Percentiles rank a stretch among this genome's conserved stretches.
These are phyloP conservation scores for Andrena hattorfiana DNA, from an alignment of 2,888 invertebrate genomes.

Conservation along the genomic window DNA sequence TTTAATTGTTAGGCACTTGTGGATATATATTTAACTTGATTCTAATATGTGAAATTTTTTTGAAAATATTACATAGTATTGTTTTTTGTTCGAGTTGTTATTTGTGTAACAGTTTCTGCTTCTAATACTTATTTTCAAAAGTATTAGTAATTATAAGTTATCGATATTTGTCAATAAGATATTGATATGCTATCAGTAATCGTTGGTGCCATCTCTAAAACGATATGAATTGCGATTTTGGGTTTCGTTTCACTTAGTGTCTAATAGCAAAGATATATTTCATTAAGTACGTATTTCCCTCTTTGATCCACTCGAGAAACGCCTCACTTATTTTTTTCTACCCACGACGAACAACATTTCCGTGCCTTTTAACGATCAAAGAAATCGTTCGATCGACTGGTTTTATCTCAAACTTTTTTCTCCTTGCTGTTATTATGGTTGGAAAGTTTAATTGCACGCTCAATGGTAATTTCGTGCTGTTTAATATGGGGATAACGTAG, in stretches of 20 bases:
- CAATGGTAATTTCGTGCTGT: conserved; percentile 16
- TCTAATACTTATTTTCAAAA: no score
- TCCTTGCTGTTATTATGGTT: not conserved
- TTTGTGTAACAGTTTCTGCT: not conserved
- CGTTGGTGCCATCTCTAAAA: not conserved
- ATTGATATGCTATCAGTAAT: not conserved
- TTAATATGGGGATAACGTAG: conserved; percentile 10
- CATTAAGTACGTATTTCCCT: not conserved
- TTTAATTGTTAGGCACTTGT: not conserved
- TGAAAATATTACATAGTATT: no score
- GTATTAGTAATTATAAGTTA: not conserved
- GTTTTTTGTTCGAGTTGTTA: no score
- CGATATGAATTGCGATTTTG: no score
- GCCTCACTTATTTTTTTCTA: not conserved
- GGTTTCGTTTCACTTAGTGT: not conserved
- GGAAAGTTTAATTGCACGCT: conserved; percentile 38
- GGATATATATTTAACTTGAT: not conserved
- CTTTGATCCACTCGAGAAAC: not conserved
- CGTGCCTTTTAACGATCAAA: conserved; percentile 8
- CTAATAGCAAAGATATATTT: not conserved
- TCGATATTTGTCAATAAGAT: not conserved
- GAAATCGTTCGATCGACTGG: not conserved
- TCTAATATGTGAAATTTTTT: no score
- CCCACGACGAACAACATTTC: not conserved
- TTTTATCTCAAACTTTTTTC: not conserved